Base-by-base conservation (phyloP, 2,113 vertebrate genomes). In the Pomatorhinus ruficollis region DNA sequence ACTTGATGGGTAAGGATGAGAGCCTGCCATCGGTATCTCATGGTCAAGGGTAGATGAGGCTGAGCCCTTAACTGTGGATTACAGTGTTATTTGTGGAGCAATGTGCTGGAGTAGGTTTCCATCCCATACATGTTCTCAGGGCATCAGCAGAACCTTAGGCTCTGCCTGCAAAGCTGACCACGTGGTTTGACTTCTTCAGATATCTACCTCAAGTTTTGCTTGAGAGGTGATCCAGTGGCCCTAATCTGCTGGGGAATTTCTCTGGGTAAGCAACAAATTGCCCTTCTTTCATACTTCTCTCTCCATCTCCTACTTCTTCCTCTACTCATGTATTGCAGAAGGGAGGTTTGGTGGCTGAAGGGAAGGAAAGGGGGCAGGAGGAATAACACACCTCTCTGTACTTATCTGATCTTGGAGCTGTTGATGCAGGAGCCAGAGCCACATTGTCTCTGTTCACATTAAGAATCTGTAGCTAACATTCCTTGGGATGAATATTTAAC, bases 151-250 rank as follows among this genome's bases (percentile, higher is more conserved):
- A 87, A 82, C 33, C 10, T 68, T n/a, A 25, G 53, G 27, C 47
- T 88, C 21, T 30, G n/a, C 24, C 42, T 63, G 50, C 33, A 77
- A 65, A 74, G 14, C 33, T 54, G 65, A 5, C 11, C 20, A 16
- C 0, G 0, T 1, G 2, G 19, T 77, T 88, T 39, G 45, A 33
- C 4, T 4, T 13, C 45, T 74, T 33, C 5, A 54, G 50, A 21
- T 42, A 47, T 31, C 21, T 74, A 27, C 12, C 10, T 4, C 1
- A 1, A 8, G 7, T 49, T 89, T 86, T 81, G 7, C 28, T 74
- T 45, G 35, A 39, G 20, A 2, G 1, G 8, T 21, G 52, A 85
- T 68, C 8, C n/a, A 37, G 18, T 30, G 33, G 23, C 12, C 30
- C 35, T 74, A 35, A 47, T 50, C 33, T 88, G 10, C 22, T n/a